These are phyloP conservation scores for Drosophila dives DNA, from an alignment of 2,888 invertebrate genomes.

Conservation along the genomic window DNA sequence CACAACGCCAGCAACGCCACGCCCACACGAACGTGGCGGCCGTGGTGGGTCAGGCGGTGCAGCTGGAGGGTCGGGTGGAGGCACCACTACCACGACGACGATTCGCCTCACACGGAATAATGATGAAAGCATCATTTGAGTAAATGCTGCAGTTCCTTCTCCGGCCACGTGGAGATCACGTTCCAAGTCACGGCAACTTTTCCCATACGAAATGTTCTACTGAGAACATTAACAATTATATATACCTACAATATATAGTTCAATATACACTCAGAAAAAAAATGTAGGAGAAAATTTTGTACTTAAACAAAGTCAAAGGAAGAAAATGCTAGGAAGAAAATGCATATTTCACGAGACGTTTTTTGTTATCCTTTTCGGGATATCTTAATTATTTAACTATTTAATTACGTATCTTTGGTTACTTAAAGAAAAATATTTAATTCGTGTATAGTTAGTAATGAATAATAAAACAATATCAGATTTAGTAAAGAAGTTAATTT, in stretches of 20 bases:
- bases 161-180: constrained; percentile 20
- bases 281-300: not conserved
- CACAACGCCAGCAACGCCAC: constrained; percentile 65
- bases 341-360: not conserved
- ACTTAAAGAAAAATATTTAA: not conserved
- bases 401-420: not conserved
- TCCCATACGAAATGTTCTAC: constrained; percentile 80
- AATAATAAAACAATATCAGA: not conserved
- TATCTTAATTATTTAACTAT: constrained; percentile 1
- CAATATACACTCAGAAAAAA: constrained; percentile 11
- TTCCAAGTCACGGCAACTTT: constrained; percentile 33
- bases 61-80: constrained; percentile 12
- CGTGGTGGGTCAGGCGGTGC: constrained; percentile 32
- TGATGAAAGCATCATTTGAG: constrained; percentile 85
- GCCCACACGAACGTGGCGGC: constrained; percentile 44
- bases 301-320: not conserved
- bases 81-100: constrained; percentile 58
- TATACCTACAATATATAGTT: constrained; percentile 25
- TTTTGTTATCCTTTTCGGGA: not conserved
- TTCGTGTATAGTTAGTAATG: not conserved
- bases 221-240: constrained; percentile 53
- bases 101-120: constrained; percentile 81
- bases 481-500: not conserved
- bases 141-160: constrained; percentile 31
- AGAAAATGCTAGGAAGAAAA: not conserved